Conservation (phyloP, 2,113 vertebrate species). For the Pelecanoides urinatrix region DNA sequence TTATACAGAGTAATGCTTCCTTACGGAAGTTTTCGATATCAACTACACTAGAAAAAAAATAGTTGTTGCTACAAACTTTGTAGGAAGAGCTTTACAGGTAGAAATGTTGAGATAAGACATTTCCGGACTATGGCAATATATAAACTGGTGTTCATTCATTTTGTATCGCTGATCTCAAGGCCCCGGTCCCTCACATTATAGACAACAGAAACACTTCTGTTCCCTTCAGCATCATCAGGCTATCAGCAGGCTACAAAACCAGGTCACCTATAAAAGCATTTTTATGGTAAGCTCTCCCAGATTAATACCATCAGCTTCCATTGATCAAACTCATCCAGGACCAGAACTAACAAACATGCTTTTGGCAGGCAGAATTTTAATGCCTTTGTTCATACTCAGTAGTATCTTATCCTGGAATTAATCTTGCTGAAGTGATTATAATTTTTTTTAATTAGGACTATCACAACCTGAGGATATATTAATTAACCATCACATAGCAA, state of each 20-base stretch:
- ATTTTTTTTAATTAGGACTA: neutral
- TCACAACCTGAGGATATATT: neutral
- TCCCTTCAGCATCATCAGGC: neutral
- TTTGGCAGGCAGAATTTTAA: neutral
- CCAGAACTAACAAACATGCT: neutral
- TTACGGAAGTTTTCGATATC: neutral
- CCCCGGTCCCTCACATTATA: neutral
- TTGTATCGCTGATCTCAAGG: neutral
- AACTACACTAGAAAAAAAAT: neutral
- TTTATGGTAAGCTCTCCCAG: neutral
- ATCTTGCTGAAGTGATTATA: neutral
- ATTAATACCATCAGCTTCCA: neutral
- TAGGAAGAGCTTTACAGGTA: neutral
- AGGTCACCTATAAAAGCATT: neutral
- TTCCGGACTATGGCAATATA: neutral
- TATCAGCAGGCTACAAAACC: neutral
- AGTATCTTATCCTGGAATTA: neutral
- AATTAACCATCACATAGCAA: neutral
- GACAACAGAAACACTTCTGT: neutral
- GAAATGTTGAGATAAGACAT: neutral
- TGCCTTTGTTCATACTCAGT: neutral
- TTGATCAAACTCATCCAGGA: neutral
- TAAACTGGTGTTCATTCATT: neutral
- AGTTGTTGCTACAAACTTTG: neutral
- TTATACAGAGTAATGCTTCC: fast-evolving